Percentiles rank a stretch among this genome's conserved stretches.
Evolutionary conservation across 2,888 invertebrate genomes (phyloP).

Genomic region (Plebejus melissa): DNA sequence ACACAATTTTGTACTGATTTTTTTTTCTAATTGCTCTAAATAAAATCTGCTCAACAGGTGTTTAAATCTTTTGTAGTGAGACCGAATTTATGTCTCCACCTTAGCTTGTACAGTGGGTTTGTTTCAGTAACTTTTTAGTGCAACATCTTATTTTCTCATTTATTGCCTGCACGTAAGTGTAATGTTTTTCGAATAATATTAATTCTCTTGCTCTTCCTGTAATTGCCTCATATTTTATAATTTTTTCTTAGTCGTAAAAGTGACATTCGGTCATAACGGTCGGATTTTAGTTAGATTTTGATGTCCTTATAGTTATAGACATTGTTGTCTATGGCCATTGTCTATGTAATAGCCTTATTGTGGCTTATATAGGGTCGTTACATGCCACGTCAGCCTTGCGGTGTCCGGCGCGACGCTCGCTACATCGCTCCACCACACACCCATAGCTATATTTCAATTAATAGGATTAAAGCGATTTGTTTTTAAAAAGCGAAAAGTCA

Average conservation of each 20-base stretch:
- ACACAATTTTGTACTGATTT: too few relatives aligned
- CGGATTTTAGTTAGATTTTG: not conserved
- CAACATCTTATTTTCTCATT: not conserved
- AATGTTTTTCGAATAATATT: too few relatives aligned
- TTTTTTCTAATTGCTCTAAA: too few relatives aligned
- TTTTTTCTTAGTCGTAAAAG: too few relatives aligned
- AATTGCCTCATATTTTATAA: too few relatives aligned
- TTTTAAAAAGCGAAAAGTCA: too few relatives aligned
- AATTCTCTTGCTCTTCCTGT: too few relatives aligned
- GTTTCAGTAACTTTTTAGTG: not conserved
- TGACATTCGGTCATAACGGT: not conserved
- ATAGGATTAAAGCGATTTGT: conserved; percentile 30
- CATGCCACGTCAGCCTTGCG: conserved; percentile 67
- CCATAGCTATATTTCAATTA: conserved; percentile 33
- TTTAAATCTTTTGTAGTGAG: too few relatives aligned
- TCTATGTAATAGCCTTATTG: conserved; percentile 41
- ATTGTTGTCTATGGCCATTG: not conserved
- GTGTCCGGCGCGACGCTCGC: conserved; percentile 58
- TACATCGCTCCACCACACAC: conserved; percentile 41
- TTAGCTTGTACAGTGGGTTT: not conserved
- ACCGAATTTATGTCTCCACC: not conserved
- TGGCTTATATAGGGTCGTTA: conserved; percentile 41
- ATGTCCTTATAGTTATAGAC: not conserved
- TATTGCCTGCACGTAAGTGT: not conserved
- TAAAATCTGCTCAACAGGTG: too few relatives aligned